Evolutionary conservation across 2,888 invertebrate species (phyloP).

Genomic region (Crioceris asparagi): DNA sequence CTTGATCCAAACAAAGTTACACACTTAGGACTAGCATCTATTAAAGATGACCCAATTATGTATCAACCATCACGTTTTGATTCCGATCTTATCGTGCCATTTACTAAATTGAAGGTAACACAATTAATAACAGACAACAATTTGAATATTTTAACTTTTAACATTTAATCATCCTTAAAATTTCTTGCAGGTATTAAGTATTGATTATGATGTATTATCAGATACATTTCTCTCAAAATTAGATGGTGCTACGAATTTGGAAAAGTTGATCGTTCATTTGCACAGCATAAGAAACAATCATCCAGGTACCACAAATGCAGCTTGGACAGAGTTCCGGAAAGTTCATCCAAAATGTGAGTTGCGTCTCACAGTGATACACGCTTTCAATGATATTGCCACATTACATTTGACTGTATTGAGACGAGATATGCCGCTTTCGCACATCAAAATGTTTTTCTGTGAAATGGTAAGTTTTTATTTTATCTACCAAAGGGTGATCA

Average conservation of each 20-base stretch:
- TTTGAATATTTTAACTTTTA: neutral
- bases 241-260: conserved; percentile 35
- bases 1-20: conserved; percentile 45
- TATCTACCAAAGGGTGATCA: too few species aligned
- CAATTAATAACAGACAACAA: too few species aligned
- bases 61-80: conserved; percentile 48
- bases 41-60: conserved; percentile 61
- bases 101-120: conserved; percentile 46
- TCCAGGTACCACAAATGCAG: conserved; percentile 49
- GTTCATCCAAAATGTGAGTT: conserved; percentile 48
- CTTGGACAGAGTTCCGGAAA: conserved; percentile 50
- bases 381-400: conserved; percentile 52
- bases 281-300: conserved; percentile 55
- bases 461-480: conserved; percentile 50
- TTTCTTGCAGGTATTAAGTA: conserved; percentile 38
- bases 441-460: conserved; percentile 64
- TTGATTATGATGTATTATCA: conserved; percentile 47
- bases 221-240: conserved; percentile 39
- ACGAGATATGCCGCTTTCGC: conserved; percentile 60
- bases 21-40: conserved; percentile 56
- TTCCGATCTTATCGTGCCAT: conserved; percentile 46
- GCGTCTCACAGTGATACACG: conserved; percentile 54
- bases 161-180: neutral
- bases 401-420: conserved; percentile 53
- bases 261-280: conserved; percentile 56